Evolutionary conservation across 2,113 vertebrate genomes (phyloP).

Genomic region (Beaufortia kweichowensis): DNA sequence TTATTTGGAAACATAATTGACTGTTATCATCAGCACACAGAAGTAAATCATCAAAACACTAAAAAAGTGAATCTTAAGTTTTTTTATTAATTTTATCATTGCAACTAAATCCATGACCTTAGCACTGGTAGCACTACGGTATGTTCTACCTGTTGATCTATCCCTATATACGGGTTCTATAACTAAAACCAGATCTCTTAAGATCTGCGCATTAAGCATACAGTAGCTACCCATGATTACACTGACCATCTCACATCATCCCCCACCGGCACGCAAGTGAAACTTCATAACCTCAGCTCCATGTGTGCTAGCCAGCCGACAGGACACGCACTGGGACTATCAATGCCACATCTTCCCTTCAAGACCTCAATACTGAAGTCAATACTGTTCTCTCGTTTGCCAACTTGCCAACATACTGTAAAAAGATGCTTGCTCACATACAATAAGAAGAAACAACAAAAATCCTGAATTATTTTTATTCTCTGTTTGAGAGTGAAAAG

Average conservation of each 20-base stretch:
- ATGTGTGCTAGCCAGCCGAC: not conserved
- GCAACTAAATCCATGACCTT: too few species aligned
- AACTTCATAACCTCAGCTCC: conserved; percentile 6
- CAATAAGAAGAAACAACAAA: not conserved
- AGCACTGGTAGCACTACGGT: too few species aligned
- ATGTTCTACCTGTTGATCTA: too few species aligned
- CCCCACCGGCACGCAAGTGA: conserved; percentile 7
- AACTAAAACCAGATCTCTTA: too few species aligned
- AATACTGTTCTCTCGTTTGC: not conserved
- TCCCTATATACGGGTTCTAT: too few species aligned
- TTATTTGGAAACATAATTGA: conserved; percentile 1
- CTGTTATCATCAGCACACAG: not conserved
- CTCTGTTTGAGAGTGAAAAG: not conserved
- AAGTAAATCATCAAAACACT: not conserved
- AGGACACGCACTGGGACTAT: not conserved
- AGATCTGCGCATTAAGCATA: conserved; percentile 38
- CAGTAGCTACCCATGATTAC: conserved; percentile 41
- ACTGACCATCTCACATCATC: conserved; percentile 38
- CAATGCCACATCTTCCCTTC: not conserved
- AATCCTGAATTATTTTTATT: not conserved
- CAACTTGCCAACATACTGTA: not conserved
- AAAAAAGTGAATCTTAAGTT: not conserved
- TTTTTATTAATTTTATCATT: not conserved
- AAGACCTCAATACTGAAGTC: not conserved
- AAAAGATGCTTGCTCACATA: not conserved